phyloP scores from a whole-genome alignment of 1,140 invertebrate genomes.

The Epicauta chinensis region DNA sequence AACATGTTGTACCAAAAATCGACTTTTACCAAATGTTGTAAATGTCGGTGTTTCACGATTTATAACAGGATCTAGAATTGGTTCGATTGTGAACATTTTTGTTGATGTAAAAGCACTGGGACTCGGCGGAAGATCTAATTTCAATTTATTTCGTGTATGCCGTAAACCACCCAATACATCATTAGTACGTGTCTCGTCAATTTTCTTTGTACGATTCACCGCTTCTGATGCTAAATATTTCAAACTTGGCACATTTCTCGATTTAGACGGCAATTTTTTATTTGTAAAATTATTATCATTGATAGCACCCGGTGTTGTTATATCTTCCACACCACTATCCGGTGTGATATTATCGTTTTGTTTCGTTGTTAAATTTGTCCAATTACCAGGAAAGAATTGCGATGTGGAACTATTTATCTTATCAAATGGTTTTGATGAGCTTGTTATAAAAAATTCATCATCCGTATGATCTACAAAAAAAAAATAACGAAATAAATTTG shows the following conservation, averaged over 20 bases:
- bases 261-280: neutral
- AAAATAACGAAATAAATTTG: no score
- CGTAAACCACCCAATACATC: conserved; percentile 57
- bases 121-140: conserved; percentile 59
- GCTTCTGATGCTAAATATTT: conserved; percentile 33
- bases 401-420: conserved; percentile 51
- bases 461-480: conserved; percentile 5
- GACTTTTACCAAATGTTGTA: conserved; percentile 40
- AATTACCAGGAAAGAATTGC: conserved; percentile 63
- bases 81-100: conserved; percentile 33
- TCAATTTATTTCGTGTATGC: conserved; percentile 64
- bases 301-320: conserved; percentile 46
- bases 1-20: conserved; percentile 41
- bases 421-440: conserved; percentile 63
- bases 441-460: conserved; percentile 65
- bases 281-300: conserved; percentile 27
- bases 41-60: conserved; percentile 38
- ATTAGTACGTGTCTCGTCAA: conserved; percentile 11
- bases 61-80: conserved; percentile 26
- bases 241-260: conserved; percentile 23
- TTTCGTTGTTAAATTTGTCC: conserved; percentile 24
- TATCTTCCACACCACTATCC: conserved; percentile 53
- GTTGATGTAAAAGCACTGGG: conserved; percentile 40
- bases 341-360: conserved; percentile 45
- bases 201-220: conserved; percentile 24